Evolutionary conservation across 2,113 vertebrate genomes (phyloP).

Genomic region (Microcebus murinus): DNA sequence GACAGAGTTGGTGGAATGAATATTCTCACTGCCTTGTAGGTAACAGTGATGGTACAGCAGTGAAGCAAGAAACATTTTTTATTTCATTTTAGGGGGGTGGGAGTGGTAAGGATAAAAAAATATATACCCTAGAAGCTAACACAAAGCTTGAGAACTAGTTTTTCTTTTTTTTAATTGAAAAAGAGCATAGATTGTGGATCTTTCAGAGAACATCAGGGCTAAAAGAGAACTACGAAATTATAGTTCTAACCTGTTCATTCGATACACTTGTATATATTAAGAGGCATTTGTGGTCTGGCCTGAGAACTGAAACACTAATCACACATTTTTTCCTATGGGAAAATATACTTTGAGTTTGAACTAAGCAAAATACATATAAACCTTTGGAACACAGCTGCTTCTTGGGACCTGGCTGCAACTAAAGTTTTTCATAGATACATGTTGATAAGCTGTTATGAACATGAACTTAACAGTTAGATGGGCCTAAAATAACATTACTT

Average conservation of each 20-base stretch:
- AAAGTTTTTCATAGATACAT: conserved; percentile 1
- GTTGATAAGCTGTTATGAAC: not conserved
- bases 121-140: not conserved
- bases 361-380: conserved; percentile 9
- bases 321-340: not conserved
- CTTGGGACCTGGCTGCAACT: not conserved
- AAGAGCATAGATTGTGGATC: not conserved
- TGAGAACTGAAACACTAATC: not conserved
- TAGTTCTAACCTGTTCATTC: not conserved
- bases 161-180: not conserved
- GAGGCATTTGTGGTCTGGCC: not conserved
- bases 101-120: not conserved
- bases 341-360: conserved; percentile 46
- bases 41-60: not conserved
- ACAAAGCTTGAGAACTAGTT: not conserved
- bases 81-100: not conserved
- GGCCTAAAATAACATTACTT: conserved; percentile 51
- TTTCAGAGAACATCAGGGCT: not conserved
- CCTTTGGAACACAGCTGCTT: not conserved
- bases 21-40: not conserved
- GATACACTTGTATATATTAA: not conserved
- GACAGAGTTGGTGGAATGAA: not conserved
- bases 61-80: not conserved
- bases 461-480: not conserved
- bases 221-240: not conserved